These are phyloP conservation scores for Anolis apletophallus DNA, from an alignment of 2,797 vertebrate species.

Conservation along the genomic window DNA sequence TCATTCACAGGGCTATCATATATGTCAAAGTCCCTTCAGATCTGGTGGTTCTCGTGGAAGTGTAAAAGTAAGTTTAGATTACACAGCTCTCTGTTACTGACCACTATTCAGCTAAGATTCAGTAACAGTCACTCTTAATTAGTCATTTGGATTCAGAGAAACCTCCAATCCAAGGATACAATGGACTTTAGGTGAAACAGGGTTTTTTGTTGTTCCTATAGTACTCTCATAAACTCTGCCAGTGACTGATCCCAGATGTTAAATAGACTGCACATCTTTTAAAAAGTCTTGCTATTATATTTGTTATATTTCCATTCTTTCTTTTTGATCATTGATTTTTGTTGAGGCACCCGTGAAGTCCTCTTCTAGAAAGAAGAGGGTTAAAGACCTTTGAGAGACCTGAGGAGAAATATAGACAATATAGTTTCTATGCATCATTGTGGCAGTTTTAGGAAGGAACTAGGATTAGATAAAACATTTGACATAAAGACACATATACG, in stretches of 20 bases:
- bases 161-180: no score
- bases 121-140: background rate
- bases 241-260: constrained; percentile 29
- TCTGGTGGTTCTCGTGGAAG: background rate
- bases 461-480: constrained; percentile 12
- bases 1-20: no score
- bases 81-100: background rate
- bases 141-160: background rate
- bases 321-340: constrained; percentile 15
- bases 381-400: background rate
- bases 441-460: background rate
- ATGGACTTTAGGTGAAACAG: background rate
- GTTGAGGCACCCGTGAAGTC: background rate
- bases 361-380: background rate
- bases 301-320: constrained; percentile 45
- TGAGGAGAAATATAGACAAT: background rate
- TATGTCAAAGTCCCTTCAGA: no score
- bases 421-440: constrained; percentile 23
- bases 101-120: background rate
- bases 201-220: background rate
- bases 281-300: background rate
- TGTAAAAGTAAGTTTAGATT: background rate
- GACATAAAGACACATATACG: constrained; percentile 19
- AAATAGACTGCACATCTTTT: constrained; percentile 20
- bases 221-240: background rate